Percentiles rank a stretch among this genome's conserved stretches.
Evolutionary conservation across 2,888 invertebrate genomes (phyloP).

Genomic region (Phlogophora meticulosa): DNA sequence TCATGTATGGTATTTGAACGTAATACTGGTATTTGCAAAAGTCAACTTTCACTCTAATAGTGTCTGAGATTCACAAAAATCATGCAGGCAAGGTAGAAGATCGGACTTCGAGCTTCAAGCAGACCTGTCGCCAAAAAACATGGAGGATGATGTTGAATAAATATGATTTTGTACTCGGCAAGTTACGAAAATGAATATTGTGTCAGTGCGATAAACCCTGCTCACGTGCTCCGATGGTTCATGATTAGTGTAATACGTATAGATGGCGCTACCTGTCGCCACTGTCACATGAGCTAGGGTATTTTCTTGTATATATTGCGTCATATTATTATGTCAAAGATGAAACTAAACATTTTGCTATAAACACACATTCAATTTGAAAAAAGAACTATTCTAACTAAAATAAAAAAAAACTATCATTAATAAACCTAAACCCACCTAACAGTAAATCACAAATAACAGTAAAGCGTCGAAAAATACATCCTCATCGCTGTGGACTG

Average conservation of each 20-base stretch:
- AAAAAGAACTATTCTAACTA: too few relatives aligned
- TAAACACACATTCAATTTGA: too few relatives aligned
- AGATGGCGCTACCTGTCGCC: constrained; percentile 51
- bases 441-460: too few relatives aligned
- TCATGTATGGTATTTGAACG: too few relatives aligned
- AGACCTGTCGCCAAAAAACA: neutral
- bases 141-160: neutral
- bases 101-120: neutral
- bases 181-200: constrained; percentile 26
- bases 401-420: too few relatives aligned
- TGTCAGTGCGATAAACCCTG: constrained; percentile 31
- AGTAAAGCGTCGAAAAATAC: too few relatives aligned
- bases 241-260: constrained; percentile 51
- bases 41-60: too few relatives aligned
- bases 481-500: too few relatives aligned
- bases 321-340: neutral
- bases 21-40: too few relatives aligned
- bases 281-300: neutral
- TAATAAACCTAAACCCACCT: too few relatives aligned
- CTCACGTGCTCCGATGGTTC: constrained; percentile 51
- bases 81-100: neutral
- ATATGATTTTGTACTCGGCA: neutral
- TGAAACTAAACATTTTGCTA: too few relatives aligned
- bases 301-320: constrained; percentile 5
- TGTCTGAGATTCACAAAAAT: neutral